A percentile compares a stretch with the other conserved stretches of the same genome.
Evolutionary conservation across 2,888 invertebrate genomes (phyloP).

Genomic region (Diachrysia chrysitis): DNA sequence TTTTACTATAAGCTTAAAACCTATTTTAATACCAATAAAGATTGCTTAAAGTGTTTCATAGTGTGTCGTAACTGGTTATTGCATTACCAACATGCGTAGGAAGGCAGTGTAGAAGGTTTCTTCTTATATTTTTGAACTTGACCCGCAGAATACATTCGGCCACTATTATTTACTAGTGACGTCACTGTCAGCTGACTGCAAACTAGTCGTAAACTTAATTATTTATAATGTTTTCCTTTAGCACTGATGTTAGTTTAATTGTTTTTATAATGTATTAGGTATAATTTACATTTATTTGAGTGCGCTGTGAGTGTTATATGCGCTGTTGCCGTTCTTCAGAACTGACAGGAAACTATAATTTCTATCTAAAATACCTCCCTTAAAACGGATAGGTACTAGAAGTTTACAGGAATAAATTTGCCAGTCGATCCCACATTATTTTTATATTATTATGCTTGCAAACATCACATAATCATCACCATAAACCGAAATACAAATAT

Average conservation of each 20-base stretch:
- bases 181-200: slow-evolving; percentile 35
- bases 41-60: not conserved
- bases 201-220: slow-evolving; percentile 21
- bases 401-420: not conserved
- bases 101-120: slow-evolving; percentile 13
- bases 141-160: slow-evolving; percentile 15
- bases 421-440: no score
- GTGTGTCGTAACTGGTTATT: not conserved
- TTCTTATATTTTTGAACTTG: slow-evolving; percentile 18
- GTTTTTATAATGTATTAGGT: slow-evolving; percentile 15
- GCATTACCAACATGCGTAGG: slow-evolving; percentile 21
- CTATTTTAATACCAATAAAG: slow-evolving; percentile 1
- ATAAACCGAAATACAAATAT: not conserved
- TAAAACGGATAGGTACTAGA: not conserved
- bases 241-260: slow-evolving; percentile 19
- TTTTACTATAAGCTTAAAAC: not conserved
- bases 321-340: slow-evolving; percentile 39
- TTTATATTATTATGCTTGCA: not conserved
- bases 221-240: slow-evolving; percentile 34
- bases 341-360: slow-evolving; percentile 2
- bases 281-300: slow-evolving; percentile 14
- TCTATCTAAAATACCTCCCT: not conserved
- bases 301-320: no score
- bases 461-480: not conserved
- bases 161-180: slow-evolving; percentile 21